Percentiles rank a stretch among this genome's conserved stretches.
Conservation (phyloP, 1,140 invertebrate genomes). For the Drosophila pachea region DNA sequence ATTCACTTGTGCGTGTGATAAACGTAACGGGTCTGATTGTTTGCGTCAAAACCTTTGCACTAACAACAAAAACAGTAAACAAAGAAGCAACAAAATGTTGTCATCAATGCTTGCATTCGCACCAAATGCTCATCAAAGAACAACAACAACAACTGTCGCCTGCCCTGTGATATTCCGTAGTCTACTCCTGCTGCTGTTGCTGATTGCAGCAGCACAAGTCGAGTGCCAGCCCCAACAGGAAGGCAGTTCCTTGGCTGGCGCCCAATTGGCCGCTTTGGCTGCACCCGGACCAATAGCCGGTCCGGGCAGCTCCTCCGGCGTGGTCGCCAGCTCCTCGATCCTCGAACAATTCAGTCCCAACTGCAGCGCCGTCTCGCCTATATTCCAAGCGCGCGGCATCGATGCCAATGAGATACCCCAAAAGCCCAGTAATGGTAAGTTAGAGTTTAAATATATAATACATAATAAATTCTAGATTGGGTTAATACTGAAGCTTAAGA, state of each 20-base stretch:
- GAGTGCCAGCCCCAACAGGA: conserved; percentile 28
- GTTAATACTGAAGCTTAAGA: too few relatives aligned
- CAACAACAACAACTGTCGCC: conserved; percentile 37
- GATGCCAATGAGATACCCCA: conserved; percentile 69
- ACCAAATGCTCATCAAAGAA: conserved; percentile 20
- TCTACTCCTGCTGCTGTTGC: conserved; percentile 34
- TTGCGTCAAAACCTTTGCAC: conserved; percentile 32
- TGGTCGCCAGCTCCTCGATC: conserved; percentile 55
- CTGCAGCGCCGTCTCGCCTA: conserved; percentile 69
- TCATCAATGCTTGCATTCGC: conserved; percentile 19
- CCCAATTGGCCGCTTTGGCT: conserved; percentile 56
- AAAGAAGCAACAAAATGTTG: conserved; percentile 33
- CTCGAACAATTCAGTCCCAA: conserved; percentile 75
- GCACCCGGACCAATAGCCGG: conserved; percentile 40
- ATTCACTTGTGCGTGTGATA: conserved; percentile 9
- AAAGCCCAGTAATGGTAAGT: conserved; percentile 77
- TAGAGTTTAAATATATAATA: not conserved
- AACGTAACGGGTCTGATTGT: conserved; percentile 11
- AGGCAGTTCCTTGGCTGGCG: conserved; percentile 15
- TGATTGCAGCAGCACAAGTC: conserved; percentile 20
- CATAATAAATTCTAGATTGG: not conserved
- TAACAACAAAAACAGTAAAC: conserved; percentile 20
- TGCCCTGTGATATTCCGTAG: conserved; percentile 58
- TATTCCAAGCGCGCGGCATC: conserved; percentile 69
- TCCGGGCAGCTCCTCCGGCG: conserved; percentile 29